Percentiles rank a stretch among this genome's conserved stretches.
phyloP scores from a whole-genome alignment of 2,888 invertebrate species.

The Leucozona laternaria region DNA sequence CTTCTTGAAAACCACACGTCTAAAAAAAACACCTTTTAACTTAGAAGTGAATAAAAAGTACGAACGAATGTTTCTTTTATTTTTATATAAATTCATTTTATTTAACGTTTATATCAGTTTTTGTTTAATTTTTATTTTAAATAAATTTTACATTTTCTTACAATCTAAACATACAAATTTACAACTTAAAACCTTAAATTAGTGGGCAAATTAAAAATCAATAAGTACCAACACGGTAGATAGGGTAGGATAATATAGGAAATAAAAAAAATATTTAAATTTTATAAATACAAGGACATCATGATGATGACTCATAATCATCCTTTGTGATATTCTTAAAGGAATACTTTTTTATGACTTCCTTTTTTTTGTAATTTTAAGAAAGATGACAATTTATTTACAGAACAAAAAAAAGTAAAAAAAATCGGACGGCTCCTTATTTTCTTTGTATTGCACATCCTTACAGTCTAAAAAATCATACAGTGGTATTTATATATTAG shows the following conservation, averaged over 20 bases:
- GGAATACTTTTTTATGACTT: not conserved
- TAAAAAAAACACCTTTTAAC: no score
- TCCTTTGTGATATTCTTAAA: not conserved
- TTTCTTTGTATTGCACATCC: constrained; percentile 68
- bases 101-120: constrained; percentile 45
- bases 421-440: constrained; percentile 25
- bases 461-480: constrained; percentile 49
- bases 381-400: constrained; percentile 44
- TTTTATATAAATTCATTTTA: constrained; percentile 68
- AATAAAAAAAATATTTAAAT: constrained; percentile 11
- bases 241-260: not conserved
- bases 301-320: not conserved
- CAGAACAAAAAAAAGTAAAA: constrained; percentile 37
- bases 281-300: constrained; percentile 15
- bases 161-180: constrained; percentile 64
- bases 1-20: no score
- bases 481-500: not conserved
- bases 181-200: constrained; percentile 59
- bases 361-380: not conserved
- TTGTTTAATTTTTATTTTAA: constrained; percentile 16
- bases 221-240: constrained; percentile 18
- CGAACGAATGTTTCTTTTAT: constrained; percentile 20
- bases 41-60: no score
- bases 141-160: constrained; percentile 51
- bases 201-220: constrained; percentile 27